Evolutionary conservation across 2,888 invertebrate genomes (phyloP).

Genomic region (Acholoe squamosa): DNA sequence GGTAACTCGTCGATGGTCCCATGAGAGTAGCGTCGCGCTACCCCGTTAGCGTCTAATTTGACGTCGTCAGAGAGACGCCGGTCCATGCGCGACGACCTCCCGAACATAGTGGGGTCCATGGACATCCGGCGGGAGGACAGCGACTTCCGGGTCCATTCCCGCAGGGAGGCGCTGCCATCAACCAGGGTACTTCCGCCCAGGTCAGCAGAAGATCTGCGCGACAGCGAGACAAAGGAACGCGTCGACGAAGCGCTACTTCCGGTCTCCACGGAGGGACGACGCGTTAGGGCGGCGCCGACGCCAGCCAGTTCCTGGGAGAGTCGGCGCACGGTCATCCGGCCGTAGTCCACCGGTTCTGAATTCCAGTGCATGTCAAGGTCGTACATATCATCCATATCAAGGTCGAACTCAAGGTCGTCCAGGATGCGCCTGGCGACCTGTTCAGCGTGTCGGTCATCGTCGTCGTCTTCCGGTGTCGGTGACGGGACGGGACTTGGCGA

Average conservation of each 20-base stretch:
- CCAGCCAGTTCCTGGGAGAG: constrained; percentile 43
- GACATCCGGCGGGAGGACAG: constrained; percentile 18
- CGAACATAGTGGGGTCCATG: constrained; percentile 40
- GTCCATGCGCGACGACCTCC: neutral
- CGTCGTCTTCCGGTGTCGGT: neutral
- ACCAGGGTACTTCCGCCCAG: neutral
- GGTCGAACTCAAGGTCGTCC: constrained; percentile 45
- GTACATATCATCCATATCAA: constrained; percentile 23
- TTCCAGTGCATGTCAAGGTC: constrained; percentile 52
- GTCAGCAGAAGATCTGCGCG: neutral
- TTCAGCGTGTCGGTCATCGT: neutral
- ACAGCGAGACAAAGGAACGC: neutral
- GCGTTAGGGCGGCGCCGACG: constrained; percentile 4
- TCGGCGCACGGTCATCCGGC: constrained; percentile 46
- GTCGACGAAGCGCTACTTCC: neutral
- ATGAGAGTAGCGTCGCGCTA: neutral
- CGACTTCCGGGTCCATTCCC: neutral
- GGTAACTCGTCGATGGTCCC: constrained; percentile 40
- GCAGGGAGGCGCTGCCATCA: neutral
- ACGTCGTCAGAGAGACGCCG: constrained; percentile 13
- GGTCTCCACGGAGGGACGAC: neutral
- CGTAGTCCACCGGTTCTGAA: constrained; percentile 36
- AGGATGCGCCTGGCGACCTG: constrained; percentile 29
- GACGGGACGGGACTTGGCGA: neutral
- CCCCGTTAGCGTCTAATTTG: neutral